These are phyloP conservation scores for Anas bernieri DNA, from an alignment of 2,797 vertebrate genomes.

Conservation along the genomic window DNA sequence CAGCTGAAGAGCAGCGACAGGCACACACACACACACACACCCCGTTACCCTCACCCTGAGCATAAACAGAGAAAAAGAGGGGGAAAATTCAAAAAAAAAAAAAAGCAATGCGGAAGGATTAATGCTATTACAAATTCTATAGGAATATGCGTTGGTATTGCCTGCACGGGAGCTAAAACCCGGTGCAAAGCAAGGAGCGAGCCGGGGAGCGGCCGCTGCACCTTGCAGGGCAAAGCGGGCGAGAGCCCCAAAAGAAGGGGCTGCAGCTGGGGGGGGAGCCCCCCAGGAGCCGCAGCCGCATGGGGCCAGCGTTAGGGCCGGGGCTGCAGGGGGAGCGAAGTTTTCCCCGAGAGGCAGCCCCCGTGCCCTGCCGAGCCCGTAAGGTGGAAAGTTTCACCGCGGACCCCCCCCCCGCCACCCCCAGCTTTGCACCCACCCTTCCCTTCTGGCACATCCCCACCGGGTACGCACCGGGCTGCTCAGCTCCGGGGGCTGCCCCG, in stretches of 20 bases:
- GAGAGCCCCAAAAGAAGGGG: too few species aligned
- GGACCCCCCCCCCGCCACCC: background rate
- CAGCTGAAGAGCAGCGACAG: slow-evolving; percentile 44
- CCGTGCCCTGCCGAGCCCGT: slow-evolving; percentile 20
- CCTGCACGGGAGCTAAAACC: background rate
- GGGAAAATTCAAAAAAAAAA: background rate
- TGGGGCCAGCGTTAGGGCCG: too few species aligned
- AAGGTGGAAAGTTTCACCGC: slow-evolving; percentile 72
- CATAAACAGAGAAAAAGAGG: background rate
- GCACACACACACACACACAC: background rate
- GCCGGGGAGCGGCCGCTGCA: background rate
- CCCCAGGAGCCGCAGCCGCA: too few species aligned
- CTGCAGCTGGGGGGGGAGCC: too few species aligned
- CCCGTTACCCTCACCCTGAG: background rate
- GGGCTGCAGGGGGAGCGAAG: too few species aligned
- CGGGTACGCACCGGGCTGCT: slow-evolving; percentile 53
- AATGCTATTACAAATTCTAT: too few species aligned
- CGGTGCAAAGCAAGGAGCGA: background rate
- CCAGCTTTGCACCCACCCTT: background rate
- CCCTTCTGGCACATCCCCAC: background rate
- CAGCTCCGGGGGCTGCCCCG: slow-evolving; percentile 22
- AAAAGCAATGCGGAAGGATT: background rate
- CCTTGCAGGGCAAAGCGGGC: slow-evolving; percentile 6
- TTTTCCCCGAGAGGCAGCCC: too few species aligned
- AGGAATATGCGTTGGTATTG: too few species aligned